Base-by-base conservation (phyloP, 2,797 vertebrate species). In the Falco biarmicus region DNA sequence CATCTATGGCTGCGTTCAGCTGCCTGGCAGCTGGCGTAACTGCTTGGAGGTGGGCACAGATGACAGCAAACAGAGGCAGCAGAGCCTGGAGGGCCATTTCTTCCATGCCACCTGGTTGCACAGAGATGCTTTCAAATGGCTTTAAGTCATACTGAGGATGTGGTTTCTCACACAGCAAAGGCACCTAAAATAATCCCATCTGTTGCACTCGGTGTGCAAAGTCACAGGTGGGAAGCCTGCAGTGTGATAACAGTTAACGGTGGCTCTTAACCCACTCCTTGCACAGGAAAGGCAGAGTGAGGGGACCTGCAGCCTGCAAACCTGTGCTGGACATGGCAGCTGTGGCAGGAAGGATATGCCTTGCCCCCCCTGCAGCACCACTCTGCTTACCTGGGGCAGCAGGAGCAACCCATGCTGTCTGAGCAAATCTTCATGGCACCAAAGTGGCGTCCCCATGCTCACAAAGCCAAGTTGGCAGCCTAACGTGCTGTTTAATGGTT, bases 181-280 rank as follows among this genome's bases (percentile, higher is more conserved):
- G n/a, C 32, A 48, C 29, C 76, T 89, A 26, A 80, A 87, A 84
- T 60, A 45, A 65, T 22, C 61, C 32, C 41, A 14, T 48, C 57
- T 15, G 61, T 24, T 22, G 15, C 19, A 3, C 29, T 20, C 1
- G 2, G 32, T 22, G 51, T 28, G 29, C 69, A 8, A 6, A 6
- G 63, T 29, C 74, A 71, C 0, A 3, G 41, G 51, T 4, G 51
- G 66, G 43, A 82, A 15, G 47, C 18, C 28, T 6, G 14, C 2
- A 2, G 68, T 34, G 29, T 54, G 43, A 2, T 17, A n/a, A 66
- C 0, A 1, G 37, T 31, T 85, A 41, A 32, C 0, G 0, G 18
- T n/a, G 53, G 20, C 51, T 86, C 22, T 54, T 21, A 24, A 56
- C 31, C 32, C 1, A 0, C 12, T 63, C 19, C 18, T 28, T 19